These are phyloP conservation scores for Xestobium rufovillosum DNA, from an alignment of 2,888 invertebrate genomes.

Conservation along the genomic window DNA sequence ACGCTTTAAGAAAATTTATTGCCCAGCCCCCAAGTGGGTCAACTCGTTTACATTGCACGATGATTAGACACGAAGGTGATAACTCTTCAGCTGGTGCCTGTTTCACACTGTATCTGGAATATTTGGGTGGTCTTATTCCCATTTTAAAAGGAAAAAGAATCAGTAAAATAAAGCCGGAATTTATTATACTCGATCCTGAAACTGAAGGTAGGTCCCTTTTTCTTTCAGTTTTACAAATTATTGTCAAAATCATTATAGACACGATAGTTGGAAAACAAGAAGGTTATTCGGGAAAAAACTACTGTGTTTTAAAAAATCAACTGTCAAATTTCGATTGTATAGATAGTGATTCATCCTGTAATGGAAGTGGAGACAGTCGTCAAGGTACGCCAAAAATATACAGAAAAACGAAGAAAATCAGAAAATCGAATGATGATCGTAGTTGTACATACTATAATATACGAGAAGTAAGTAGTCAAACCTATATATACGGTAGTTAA, in stretches of 20 bases:
- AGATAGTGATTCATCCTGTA: slow-evolving; percentile 64
- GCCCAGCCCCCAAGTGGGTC: slow-evolving; percentile 80
- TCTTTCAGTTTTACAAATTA: too few species aligned
- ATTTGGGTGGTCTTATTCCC: slow-evolving; percentile 93
- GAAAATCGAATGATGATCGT: too few species aligned
- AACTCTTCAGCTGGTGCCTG: slow-evolving; percentile 63
- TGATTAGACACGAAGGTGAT: slow-evolving; percentile 85
- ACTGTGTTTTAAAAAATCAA: too few species aligned
- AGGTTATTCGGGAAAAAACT: too few species aligned
- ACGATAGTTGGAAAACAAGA: too few species aligned
- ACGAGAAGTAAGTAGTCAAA: too few species aligned
- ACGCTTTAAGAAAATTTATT: slow-evolving; percentile 85
- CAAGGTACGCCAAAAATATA: slow-evolving; percentile 79
- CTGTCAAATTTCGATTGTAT: too few species aligned
- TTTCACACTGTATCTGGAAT: slow-evolving; percentile 87
- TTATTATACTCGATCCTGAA: slow-evolving; percentile 93
- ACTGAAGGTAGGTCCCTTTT: slow-evolving; percentile 56
- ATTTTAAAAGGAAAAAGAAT: slow-evolving; percentile 91
- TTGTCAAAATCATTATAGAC: too few species aligned
- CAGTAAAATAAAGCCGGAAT: slow-evolving; percentile 95
- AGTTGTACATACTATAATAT: too few species aligned
- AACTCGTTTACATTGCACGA: slow-evolving; percentile 92
- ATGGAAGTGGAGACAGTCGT: slow-evolving; percentile 60
- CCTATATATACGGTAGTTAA: too few species aligned
- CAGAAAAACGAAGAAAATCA: slow-evolving; percentile 54